Base-by-base conservation (phyloP, 2,113 vertebrate species). In the Montifringilla adamsi region DNA sequence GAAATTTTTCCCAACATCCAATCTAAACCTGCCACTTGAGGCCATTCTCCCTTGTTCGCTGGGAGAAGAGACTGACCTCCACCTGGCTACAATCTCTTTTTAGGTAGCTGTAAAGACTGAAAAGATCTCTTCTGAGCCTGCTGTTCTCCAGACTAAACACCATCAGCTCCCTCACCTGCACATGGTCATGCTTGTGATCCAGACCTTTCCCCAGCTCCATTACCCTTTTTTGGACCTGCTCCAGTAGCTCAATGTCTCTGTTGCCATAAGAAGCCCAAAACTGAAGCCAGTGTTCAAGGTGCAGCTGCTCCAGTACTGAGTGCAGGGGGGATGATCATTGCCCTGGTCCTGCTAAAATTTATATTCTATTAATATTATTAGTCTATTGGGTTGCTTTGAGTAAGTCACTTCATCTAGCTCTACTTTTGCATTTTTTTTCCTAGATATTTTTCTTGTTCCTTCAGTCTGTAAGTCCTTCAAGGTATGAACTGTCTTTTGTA, bases 251-350 rank as follows among this genome's bases (percentile, higher is more conserved):
- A 15, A 6, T 3, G 1, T 12, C 24, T 18, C 6, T 56, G 11
- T 35, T 37, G 14, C 1, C 4, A 8, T 21, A 31, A 55, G 22
- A 11, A 13, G 16, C 16, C 44, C 26, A 78, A 49, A 44, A 27
- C 16, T 30, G 7, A 59, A 23, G 12, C 39, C 28, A 39, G 6
- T n/a, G 10, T 44, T 59, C 17, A 26, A 39, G 17, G 6, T 20
- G 26, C 2, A 13, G 19, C 9, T 6, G 17, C 2, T 2, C 7
- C 15, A 35, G 10, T 5, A 24, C 28, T 26, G 3, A 31, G 15
- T 18, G 13, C 22, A 27, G 7, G 16, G 19, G 4, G 11, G 1
- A 15, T 7, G 0, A 33, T 64, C 18, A 9, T 10, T 6, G 6
- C 3, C 35, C 6, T 18, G 2, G 2, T 50, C 17, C 43, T 59